Base-by-base conservation (phyloP, 2,113 vertebrate species). In the Oreochromis spilurus region DNA sequence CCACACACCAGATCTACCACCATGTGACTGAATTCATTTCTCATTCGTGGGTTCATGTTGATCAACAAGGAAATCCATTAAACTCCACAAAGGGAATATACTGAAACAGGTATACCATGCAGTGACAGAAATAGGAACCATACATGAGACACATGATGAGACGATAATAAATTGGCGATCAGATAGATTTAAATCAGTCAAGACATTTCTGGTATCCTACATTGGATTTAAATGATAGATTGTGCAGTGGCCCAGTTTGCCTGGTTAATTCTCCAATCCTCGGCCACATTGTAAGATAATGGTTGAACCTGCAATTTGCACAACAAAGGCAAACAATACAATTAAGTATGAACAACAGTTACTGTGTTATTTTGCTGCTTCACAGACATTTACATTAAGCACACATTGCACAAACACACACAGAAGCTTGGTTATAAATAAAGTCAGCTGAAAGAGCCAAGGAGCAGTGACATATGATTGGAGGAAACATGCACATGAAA, bases 391-490 rank as follows among this genome's bases (percentile, higher is more conserved):
- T 62, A 88, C 58, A 77, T 40, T 53, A 58, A 29, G 60, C 79
- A 90, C 34, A 88, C 70, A 83, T 86, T 38, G 67, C 84, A 84
- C 36, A 92, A 79, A 88, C 79, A 83, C 72, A 83, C 72, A 81
- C 40, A 40, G 79, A 60, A 92, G 85, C 75, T 60, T 11, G 67
- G 88, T 90, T 94, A 94, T 96, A 95, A 95, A 96, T 96, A 95
- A 96, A 95, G 89, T 48, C 88, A 87, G 85, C 89, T 82, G 48
- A 67, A 65, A 78, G 84, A 93, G 88, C 92, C 83, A 84, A 67
- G 90, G 93, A 93, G 93, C 88, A 79, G 43, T 93, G 93, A 93
- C 92, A 87, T 67, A 90, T 93, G 95, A 95, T 92, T 92, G 94
- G 92, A 92, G 91, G 87, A 84, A 91, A 84, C 87, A 40, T 45